phyloP scores from a whole-genome alignment of 2,113 vertebrate species.

The Lucifuga dentata region DNA sequence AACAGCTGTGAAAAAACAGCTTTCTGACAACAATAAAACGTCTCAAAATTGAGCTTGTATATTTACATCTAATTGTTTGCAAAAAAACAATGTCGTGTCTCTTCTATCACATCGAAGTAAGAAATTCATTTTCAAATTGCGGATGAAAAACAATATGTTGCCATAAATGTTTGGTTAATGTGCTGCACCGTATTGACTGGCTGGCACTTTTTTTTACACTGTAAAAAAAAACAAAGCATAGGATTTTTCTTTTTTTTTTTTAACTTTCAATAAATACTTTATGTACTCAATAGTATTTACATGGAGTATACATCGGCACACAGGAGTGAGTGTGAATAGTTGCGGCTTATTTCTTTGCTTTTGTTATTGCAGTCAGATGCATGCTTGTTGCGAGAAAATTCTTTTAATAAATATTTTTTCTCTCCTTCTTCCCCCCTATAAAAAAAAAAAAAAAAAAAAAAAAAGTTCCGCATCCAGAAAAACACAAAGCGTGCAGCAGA shows the following conservation, averaged over 20 bases:
- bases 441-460: constrained; percentile 43
- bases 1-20: constrained; percentile 80
- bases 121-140: constrained; percentile 49
- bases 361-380: constrained; percentile 90
- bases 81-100: constrained; percentile 69
- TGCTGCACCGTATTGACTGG: constrained; percentile 58
- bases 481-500: not conserved
- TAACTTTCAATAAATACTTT: constrained; percentile 94
- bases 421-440: constrained; percentile 33
- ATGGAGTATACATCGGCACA: constrained; percentile 88
- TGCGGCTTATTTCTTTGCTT: constrained; percentile 67
- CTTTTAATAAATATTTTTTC: constrained; percentile 81
- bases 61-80: constrained; percentile 76
- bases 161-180: constrained; percentile 69
- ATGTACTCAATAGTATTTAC: constrained; percentile 91
- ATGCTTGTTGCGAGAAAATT: constrained; percentile 81
- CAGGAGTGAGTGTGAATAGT: constrained; percentile 79
- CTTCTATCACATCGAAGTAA: constrained; percentile 45
- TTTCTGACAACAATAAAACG: constrained; percentile 68
- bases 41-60: constrained; percentile 71
- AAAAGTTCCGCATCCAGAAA: constrained; percentile 37
- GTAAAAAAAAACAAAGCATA: constrained; percentile 81
- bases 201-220: constrained; percentile 68
- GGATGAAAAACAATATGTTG: constrained; percentile 49
- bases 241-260: no score